Base-by-base conservation (phyloP, 30 jellyfish, hydroid and myxozoan species). In the Aurelia aurita region DNA sequence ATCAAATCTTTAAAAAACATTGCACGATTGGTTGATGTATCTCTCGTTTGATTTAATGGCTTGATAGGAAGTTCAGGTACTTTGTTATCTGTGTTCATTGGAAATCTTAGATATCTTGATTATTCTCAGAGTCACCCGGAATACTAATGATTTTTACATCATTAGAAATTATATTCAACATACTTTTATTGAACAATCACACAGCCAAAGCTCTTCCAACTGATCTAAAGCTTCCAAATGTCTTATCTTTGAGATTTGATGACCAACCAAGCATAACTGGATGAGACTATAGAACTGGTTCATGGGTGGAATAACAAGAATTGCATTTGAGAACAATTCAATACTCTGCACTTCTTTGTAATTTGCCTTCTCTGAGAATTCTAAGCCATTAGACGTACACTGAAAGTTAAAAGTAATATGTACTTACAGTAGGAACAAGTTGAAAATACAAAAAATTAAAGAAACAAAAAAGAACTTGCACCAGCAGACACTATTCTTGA, bases 141-240 rank as follows among this genome's bases (percentile, higher is more conserved):
- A 34, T 34, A 7, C 4, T 34, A 34, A 34, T 0, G 3, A 35
- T 35, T 35, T 6, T 6, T 35, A 4, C 10, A 35, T 4, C 0
- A 11, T 7, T 8, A 0, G 15, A 2, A 4, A 39, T 8, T n/a
- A 1, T 0, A 39, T 39, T 39, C 0, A 0, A n/a, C 85, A 39
- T 66, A 91, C 98, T 88, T 87, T 31, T 13, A 92, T 21, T 19
- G 69, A 57, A 44, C 96, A 95, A 49, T 92, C 98, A 70, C 98
- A 87, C 16, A 92, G 49, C 98, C 98, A 92, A 27, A 92, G 97
- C 87, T 92, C 98, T 32, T 69, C 82, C 72, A 92, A 88, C 23
- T 75, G 58, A 22, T 19, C 21, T 4, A 92, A 80, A 1, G 35
- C 16, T 7, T 82, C 90, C 22, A 92, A 75, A n/a, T 87, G 77